Evolutionary conservation across 1,140 invertebrate species (phyloP).

Genomic region (Hetaerina americana): DNA sequence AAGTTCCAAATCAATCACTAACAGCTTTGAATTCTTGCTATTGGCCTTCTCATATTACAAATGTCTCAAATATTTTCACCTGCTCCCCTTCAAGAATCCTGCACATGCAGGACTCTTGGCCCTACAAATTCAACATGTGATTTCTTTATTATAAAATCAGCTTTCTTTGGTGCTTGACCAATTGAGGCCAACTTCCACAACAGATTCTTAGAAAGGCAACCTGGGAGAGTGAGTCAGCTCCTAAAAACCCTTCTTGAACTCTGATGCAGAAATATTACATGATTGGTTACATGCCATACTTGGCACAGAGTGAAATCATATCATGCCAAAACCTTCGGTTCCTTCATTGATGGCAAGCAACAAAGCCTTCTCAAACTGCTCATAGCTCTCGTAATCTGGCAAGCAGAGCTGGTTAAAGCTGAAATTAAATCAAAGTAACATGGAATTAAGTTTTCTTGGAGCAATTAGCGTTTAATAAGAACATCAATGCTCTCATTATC

Average conservation of each 20-base stretch:
- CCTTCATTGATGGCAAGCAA: conserved; percentile 89
- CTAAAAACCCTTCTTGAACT: not conserved
- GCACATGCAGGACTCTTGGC: not conserved
- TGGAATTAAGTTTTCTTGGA: too few species aligned
- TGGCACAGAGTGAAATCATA: conserved; percentile 35
- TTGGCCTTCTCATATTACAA: not conserved
- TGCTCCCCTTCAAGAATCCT: not conserved
- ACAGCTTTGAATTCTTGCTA: not conserved
- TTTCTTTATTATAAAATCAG: too few species aligned
- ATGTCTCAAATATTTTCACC: not conserved
- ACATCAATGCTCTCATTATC: too few species aligned
- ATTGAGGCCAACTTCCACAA: not conserved
- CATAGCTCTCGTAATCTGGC: conserved; percentile 87
- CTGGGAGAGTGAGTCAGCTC: not conserved
- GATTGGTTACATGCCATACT: too few species aligned
- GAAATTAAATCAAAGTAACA: conserved; percentile 27
- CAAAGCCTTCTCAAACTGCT: conserved; percentile 82
- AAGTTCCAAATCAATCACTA: not conserved
- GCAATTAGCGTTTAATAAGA: too few species aligned
- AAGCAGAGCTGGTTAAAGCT: conserved; percentile 94
- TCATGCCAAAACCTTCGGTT: conserved; percentile 89
- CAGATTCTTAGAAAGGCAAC: not conserved
- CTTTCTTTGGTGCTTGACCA: not conserved
- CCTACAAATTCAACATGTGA: not conserved
- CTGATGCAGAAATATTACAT: not conserved